A percentile compares a stretch with the other conserved stretches of the same genome.
Conservation (phyloP, 2,797 vertebrate genomes). For the Lepilemur ruficaudatus region DNA sequence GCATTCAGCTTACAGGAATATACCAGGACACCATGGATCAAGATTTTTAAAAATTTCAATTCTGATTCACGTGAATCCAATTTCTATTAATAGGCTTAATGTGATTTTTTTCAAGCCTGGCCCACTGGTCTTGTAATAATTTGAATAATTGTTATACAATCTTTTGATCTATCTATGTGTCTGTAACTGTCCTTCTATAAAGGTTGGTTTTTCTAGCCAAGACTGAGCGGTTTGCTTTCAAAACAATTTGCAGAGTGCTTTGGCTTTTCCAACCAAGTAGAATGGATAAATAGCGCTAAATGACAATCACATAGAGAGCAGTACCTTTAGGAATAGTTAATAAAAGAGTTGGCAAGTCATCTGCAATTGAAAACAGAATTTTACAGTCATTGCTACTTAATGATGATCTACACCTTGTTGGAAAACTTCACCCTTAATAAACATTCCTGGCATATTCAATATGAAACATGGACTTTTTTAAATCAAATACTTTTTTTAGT, state of each 20-base stretch:
- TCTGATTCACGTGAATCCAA: not conserved
- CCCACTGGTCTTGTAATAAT: slow-evolving; percentile 1
- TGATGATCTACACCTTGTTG: not conserved
- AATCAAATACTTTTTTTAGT: slow-evolving; percentile 12
- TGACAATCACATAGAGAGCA: not conserved
- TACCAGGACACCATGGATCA: not conserved
- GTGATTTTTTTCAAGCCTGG: not conserved
- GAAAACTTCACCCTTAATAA: slow-evolving; percentile 2
- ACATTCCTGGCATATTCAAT: not conserved
- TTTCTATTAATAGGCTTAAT: not conserved
- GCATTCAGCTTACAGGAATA: not conserved
- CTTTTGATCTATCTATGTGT: not conserved
- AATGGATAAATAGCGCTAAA: not conserved
- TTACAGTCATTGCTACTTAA: not conserved
- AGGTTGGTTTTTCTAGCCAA: slow-evolving; percentile 15
- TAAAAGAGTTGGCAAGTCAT: not conserved
- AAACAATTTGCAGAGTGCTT: slow-evolving; percentile 22
- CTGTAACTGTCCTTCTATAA: slow-evolving; percentile 3
- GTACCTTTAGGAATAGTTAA: not conserved
- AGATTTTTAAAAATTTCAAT: not conserved
- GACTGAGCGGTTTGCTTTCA: slow-evolving; percentile 7
- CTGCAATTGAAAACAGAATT: not conserved
- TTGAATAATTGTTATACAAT: slow-evolving; percentile 4
- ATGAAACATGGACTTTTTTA: not conserved
- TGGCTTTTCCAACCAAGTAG: not conserved